Evolutionary conservation across 2,797 vertebrate genomes (phyloP).

Genomic region (Streptopelia turtur): DNA sequence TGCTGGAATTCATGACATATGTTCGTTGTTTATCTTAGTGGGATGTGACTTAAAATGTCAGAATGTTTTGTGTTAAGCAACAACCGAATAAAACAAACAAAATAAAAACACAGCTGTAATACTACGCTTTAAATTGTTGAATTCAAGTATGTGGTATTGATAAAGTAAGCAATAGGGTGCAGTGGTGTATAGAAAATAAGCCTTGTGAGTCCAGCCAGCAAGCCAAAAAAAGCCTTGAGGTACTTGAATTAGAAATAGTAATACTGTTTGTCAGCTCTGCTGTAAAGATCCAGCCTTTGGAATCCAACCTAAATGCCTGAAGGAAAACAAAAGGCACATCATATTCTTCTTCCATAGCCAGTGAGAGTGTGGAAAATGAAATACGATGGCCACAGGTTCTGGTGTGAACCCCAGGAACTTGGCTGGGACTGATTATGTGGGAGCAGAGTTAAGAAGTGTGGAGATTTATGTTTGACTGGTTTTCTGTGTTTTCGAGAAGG

Average conservation of each 20-base stretch:
- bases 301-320: conserved; percentile 21
- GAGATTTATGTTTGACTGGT: not conserved
- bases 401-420: conserved; percentile 52
- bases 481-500: not conserved
- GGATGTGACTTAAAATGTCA: conserved; percentile 66
- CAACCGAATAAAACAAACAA: conserved; percentile 67
- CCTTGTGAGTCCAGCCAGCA: not conserved
- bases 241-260: conserved; percentile 24
- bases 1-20: conserved; percentile 65
- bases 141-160: conserved; percentile 30
- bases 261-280: conserved; percentile 42
- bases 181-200: conserved; percentile 40
- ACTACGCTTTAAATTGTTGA: conserved; percentile 10
- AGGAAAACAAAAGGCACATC: conserved; percentile 38
- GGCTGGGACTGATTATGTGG: conserved; percentile 21
- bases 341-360: not conserved
- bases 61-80: conserved; percentile 68
- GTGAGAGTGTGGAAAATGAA: not conserved
- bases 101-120: conserved; percentile 69
- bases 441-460: not conserved
- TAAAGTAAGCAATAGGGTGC: conserved; percentile 53
- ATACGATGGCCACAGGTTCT: conserved; percentile 37
- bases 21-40: conserved; percentile 68
- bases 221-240: conserved; percentile 30
- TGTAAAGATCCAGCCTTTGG: not conserved